Conservation (phyloP, 35 echinoderm and acorn worm genomes). For the Patiria miniata region DNA sequence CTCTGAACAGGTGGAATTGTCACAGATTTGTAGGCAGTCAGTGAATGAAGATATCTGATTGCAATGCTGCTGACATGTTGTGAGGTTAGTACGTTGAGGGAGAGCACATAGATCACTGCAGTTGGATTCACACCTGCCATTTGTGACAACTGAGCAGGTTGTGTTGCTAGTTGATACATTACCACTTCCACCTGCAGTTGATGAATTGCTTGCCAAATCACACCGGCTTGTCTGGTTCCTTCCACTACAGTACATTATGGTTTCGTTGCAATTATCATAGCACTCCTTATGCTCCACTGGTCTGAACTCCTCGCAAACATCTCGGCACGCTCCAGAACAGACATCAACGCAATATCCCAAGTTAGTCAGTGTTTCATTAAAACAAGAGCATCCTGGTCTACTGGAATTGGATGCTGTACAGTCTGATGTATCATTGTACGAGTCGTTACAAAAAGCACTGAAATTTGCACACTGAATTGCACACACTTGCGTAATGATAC, state of each 20-base stretch:
- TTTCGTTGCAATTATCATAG: slow-evolving; percentile 13
- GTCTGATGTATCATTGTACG: not conserved
- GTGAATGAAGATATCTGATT: not conserved
- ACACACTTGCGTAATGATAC: not conserved
- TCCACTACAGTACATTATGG: not conserved
- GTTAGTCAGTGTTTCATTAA: not conserved
- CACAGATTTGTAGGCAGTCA: slow-evolving; percentile 24
- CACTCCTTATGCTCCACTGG: slow-evolving; percentile 12
- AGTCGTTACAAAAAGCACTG: not conserved
- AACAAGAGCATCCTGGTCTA: not conserved
- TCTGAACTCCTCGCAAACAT: slow-evolving; percentile 22
- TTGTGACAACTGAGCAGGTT: not conserved
- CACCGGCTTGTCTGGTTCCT: not conserved
- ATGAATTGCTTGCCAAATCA: not conserved
- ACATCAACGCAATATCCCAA: not conserved
- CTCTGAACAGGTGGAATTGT: slow-evolving; percentile 6
- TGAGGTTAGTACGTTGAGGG: not conserved
- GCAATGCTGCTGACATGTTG: not conserved
- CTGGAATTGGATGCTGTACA: not conserved
- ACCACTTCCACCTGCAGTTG: not conserved
- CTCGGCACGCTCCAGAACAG: slow-evolving; percentile 3
- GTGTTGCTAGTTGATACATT: slow-evolving; percentile 16
- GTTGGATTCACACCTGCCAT: slow-evolving; percentile 14
- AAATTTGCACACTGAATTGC: not conserved
- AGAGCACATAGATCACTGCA: slow-evolving; percentile 6